phyloP scores from a whole-genome alignment of 2,113 vertebrate genomes.

The Loxodonta africana region DNA sequence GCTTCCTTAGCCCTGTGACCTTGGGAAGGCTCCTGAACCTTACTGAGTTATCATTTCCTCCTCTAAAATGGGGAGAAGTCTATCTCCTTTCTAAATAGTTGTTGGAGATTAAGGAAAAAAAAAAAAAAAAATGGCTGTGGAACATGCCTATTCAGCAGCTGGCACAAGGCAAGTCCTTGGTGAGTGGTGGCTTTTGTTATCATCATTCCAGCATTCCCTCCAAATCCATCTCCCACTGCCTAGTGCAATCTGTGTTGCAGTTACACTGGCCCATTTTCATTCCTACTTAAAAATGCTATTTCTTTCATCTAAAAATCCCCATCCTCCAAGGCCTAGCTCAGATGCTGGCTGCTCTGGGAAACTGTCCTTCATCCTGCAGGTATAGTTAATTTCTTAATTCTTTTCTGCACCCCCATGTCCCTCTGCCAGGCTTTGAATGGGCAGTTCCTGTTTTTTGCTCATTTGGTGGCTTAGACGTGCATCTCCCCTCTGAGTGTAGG shows the following conservation, averaged over 20 bases:
- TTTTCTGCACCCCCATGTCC: not conserved
- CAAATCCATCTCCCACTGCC: not conserved
- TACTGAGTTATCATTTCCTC: conserved; percentile 52
- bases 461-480: not conserved
- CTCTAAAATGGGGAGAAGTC: conserved; percentile 16
- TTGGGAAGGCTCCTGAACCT: conserved; percentile 10
- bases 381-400: not conserved
- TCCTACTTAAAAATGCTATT: not conserved
- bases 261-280: not conserved
- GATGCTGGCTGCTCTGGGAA: not conserved
- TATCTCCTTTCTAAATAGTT: conserved; percentile 18
- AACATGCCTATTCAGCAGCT: not conserved
- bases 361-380: not conserved
- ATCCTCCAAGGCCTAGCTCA: not conserved
- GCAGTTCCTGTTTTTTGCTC: not conserved
- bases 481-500: not conserved
- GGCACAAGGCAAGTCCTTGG: not conserved
- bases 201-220: not conserved
- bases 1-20: not conserved
- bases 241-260: not conserved
- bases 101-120: not conserved
- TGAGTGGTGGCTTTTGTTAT: not conserved
- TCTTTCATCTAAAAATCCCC: not conserved
- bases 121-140: not conserved
- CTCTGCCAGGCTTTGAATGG: not conserved